Evolutionary conservation across 92 coral and sea anemone species (phyloP).

Genomic region (Paramuricea clavata): DNA sequence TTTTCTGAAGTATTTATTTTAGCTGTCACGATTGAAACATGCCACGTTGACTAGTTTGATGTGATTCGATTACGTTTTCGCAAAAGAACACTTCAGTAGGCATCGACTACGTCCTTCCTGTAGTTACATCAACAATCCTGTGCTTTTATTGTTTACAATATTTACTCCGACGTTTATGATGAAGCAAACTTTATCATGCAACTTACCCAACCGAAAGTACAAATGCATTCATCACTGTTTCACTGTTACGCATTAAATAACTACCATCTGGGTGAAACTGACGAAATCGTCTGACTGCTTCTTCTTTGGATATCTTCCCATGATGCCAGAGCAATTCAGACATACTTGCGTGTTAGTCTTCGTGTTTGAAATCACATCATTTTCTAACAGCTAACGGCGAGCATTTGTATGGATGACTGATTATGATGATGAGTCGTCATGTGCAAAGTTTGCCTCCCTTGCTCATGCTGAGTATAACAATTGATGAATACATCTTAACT

Average conservation of each 20-base stretch:
- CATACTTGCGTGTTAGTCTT: not conserved
- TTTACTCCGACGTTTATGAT: not conserved
- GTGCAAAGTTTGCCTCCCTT: not conserved
- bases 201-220: conserved; percentile 38
- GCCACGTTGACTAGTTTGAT: no score
- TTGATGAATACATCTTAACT: not conserved
- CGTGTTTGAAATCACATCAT: not conserved
- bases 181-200: not conserved
- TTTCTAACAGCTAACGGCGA: not conserved
- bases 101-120: not conserved
- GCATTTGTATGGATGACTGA: conserved; percentile 17
- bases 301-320: conserved; percentile 24
- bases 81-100: not conserved
- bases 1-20: no score
- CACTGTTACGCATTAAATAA: conserved; percentile 29
- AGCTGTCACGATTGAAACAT: no score
- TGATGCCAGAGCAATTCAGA: conserved; percentile 44
- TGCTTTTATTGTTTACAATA: no score
- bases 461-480: not conserved
- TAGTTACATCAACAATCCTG: no score
- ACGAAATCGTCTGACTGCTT: conserved; percentile 47
- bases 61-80: not conserved
- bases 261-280: conserved; percentile 50
- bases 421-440: not conserved
- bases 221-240: conserved; percentile 28